Base-by-base conservation (phyloP, 2,888 invertebrate genomes). In the Taphrorychus bicolor region DNA sequence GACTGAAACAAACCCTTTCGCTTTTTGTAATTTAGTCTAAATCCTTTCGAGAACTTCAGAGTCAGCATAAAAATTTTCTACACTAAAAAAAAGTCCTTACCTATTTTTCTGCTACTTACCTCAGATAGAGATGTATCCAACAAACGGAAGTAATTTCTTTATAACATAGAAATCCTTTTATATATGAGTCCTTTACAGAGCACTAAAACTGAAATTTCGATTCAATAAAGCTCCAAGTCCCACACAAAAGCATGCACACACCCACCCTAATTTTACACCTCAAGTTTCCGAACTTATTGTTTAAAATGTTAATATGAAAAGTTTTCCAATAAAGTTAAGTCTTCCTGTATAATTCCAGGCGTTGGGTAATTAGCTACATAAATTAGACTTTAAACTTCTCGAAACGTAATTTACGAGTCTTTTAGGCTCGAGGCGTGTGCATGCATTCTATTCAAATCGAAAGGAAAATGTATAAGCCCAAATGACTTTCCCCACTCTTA, bases 231-330 rank as follows among this genome's bases (percentile, higher is more conserved):
- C 32, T 11, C 32, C 32, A 32, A 11, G 9, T 9, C 32, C 7
- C 32, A 32, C 32, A 32, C 11, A 45, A 45, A 45, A 16, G 45
- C 45, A n/a, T n/a, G n/a, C n/a, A n/a, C n/a, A 14, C 17, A 45
- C 14, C 45, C 17, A 16, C 45, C 17, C 45, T 14, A 45, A 45
- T 45, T 45, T 45, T 45, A 14, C 45, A 45, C 45, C 45, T 45
- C 45, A 45, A 54, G 17, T 19, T 54, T 54, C 54, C 54, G 32
- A 41, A 41, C 60, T 52, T 49, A 64, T 58, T 64, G 64, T 58
- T 64, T 59, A 63, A 60, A 60, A 64, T 52, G 42, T 58, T 64
- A 64, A 64, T 64, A 57, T 42, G 52, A 64, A 64, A 64, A 64
- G 42, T 64, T 64, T 64, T 19, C 60, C 64, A 52, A 58, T 64